Evolutionary conservation across 2,113 vertebrate species (phyloP).

Genomic region (Columba livia): DNA sequence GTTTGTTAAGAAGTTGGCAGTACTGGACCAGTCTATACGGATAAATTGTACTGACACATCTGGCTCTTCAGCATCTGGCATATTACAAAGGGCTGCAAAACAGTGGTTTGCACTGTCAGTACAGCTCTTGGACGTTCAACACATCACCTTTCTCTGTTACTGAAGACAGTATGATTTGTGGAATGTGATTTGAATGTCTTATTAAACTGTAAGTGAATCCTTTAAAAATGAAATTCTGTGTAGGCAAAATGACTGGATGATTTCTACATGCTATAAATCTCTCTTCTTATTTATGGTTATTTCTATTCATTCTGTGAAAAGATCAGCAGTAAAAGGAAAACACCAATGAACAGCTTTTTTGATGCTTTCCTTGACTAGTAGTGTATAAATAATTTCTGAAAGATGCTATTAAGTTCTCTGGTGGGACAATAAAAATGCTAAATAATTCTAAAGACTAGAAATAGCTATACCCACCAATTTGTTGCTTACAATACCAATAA

Average conservation of each 20-base stretch:
- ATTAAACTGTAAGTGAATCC: not conserved
- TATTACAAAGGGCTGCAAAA: not conserved
- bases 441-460: conserved; percentile 60
- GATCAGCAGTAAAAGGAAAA: conserved; percentile 48
- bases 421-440: conserved; percentile 71
- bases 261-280: conserved; percentile 42
- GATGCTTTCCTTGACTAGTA: conserved; percentile 50
- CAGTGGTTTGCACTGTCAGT: not conserved
- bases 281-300: conserved; percentile 55
- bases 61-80: not conserved
- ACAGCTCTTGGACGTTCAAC: not conserved
- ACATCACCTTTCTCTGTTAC: not conserved
- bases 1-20: not conserved
- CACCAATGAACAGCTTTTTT: conserved; percentile 26
- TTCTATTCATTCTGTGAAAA: conserved; percentile 49
- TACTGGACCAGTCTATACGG: not conserved
- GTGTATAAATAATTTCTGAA: conserved; percentile 69
- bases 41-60: not conserved
- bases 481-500: conserved; percentile 54
- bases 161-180: not conserved
- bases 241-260: conserved; percentile 44
- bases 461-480: conserved; percentile 32
- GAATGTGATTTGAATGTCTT: conserved; percentile 39
- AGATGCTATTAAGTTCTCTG: conserved; percentile 45
- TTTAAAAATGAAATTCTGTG: not conserved